Conservation (phyloP, 2,113 vertebrate genomes). For the Pseudopodoces humilis region DNA sequence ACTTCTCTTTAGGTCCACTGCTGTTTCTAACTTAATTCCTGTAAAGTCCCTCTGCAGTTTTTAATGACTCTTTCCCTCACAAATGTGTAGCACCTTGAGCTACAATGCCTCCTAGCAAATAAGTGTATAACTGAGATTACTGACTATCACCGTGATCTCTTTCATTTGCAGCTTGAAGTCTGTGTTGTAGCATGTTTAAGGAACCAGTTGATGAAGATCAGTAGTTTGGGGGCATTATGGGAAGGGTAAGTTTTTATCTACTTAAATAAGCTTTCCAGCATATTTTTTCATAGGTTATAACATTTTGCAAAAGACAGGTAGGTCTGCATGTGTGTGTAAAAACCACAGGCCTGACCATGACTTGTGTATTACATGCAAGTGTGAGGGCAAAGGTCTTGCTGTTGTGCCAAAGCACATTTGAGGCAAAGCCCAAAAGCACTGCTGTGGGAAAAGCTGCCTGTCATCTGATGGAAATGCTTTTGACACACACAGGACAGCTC, state of each 20-base stretch:
- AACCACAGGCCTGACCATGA: not conserved
- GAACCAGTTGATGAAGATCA: conserved; percentile 16
- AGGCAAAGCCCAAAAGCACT: not conserved
- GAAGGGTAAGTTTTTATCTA: not conserved
- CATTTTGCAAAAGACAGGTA: not conserved
- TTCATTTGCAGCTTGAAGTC: conserved; percentile 12
- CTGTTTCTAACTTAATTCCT: not conserved
- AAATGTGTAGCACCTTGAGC: conserved; percentile 1
- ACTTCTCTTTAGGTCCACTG: not conserved
- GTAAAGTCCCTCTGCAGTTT: not conserved
- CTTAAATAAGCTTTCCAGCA: not conserved
- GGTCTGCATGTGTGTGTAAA: not conserved
- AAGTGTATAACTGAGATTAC: not conserved
- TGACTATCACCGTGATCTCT: not conserved
- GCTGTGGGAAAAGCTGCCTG: not conserved
- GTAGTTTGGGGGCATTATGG: not conserved
- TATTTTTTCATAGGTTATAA: not conserved
- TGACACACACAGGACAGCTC: not conserved
- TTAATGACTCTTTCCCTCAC: not conserved
- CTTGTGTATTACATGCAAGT: not conserved
- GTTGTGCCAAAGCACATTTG: not conserved
- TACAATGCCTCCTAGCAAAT: conserved; percentile 5
- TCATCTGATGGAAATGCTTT: conserved; percentile 1
- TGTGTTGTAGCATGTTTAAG: conserved; percentile 40
- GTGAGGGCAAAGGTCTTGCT: not conserved